Percentiles rank a stretch among this genome's conserved stretches.
Conservation (phyloP, 2,797 vertebrate genomes). For the Phrynocephalus vlangalii region DNA sequence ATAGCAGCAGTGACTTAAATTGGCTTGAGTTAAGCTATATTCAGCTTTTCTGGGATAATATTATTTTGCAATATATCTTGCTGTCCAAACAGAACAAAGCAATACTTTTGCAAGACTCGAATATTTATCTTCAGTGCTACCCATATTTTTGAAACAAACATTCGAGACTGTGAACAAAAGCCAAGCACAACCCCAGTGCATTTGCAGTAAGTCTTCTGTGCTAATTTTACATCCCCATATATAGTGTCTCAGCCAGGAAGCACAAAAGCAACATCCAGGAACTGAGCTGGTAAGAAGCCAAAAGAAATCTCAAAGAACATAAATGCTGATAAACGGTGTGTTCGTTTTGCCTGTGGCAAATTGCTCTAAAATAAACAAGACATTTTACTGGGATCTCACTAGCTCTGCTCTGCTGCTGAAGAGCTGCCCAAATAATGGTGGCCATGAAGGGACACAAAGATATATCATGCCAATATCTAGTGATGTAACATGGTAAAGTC, state of each 20-base stretch:
- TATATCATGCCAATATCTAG: background rate
- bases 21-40: conserved; percentile 1
- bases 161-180: background rate
- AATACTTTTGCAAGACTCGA: background rate
- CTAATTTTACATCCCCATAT: background rate
- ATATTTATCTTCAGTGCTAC: background rate
- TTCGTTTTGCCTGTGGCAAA: background rate
- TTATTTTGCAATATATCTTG: background rate
- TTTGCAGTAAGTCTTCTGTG: background rate
- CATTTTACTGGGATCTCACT: background rate
- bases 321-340: background rate
- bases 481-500: background rate
- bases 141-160: conserved; percentile 9
- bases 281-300: background rate
- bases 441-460: background rate
- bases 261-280: background rate
- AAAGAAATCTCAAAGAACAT: background rate
- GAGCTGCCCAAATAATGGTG: too few species aligned
- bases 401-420: background rate
- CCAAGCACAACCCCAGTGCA: background rate
- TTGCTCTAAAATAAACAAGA: background rate
- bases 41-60: background rate
- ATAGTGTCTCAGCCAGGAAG: background rate
- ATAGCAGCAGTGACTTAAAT: background rate
- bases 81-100: background rate